Percentiles rank a stretch among this genome's conserved stretches.
phyloP scores from a whole-genome alignment of 1,140 invertebrate species.

The Rhagoletis zephyria region DNA sequence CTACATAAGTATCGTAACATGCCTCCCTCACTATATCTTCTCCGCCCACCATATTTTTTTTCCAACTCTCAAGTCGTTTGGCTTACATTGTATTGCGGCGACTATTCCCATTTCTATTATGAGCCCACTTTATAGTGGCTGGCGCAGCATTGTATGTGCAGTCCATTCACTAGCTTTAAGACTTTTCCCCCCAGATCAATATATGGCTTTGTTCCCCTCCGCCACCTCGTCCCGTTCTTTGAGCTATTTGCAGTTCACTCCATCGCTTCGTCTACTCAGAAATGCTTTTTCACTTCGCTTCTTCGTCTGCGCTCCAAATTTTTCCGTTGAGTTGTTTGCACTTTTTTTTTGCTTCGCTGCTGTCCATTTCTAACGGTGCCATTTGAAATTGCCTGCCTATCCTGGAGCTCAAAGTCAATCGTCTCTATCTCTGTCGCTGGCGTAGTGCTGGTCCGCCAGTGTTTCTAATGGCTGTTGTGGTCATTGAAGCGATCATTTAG shows the following conservation, averaged over 20 bases:
- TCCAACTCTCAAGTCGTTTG: slow-evolving; percentile 10
- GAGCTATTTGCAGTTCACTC: too few species aligned
- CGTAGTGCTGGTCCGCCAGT: slow-evolving; percentile 52
- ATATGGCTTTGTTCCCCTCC: too few species aligned
- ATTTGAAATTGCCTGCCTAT: slow-evolving; percentile 12
- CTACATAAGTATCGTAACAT: slow-evolving; percentile 44
- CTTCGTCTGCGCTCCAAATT: too few species aligned
- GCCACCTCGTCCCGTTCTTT: too few species aligned
- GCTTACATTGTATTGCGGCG: slow-evolving; percentile 47
- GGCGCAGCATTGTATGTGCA: neutral
- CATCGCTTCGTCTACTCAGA: too few species aligned
- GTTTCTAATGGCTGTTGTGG: slow-evolving; percentile 72
- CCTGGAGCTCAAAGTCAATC: neutral
- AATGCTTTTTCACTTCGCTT: too few species aligned
- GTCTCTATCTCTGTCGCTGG: neutral
- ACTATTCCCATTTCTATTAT: slow-evolving; percentile 52
- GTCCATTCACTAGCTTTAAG: neutral
- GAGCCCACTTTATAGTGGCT: slow-evolving; percentile 16
- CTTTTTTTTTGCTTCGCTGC: neutral
- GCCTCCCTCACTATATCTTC: neutral
- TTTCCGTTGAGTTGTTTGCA: too few species aligned
- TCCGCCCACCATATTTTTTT: neutral
- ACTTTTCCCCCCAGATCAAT: neutral
- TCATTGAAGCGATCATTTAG: slow-evolving; percentile 72
- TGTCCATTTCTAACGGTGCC: neutral